Evolutionary conservation across 2,113 vertebrate genomes (phyloP), one percentile per base, ranked within the genome.

Genomic region (Lepisosteus oculatus): DNA sequence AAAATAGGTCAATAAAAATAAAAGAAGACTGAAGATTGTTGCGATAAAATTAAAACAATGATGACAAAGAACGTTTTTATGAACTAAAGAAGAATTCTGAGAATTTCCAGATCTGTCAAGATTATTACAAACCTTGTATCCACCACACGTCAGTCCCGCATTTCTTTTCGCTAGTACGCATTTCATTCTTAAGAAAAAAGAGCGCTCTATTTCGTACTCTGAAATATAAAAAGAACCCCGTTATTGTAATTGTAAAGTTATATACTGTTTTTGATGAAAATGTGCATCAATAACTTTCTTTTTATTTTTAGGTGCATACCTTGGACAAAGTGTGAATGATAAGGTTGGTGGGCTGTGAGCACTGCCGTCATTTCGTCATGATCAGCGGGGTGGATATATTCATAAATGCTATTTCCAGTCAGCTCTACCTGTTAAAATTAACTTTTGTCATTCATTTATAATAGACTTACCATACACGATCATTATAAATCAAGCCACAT

Each of bases 151-250:
- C 54, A 99, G 92, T 0, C 97, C 97, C 8, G 97, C 97, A 0
- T 99, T 99, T 79, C 97, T 90, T 89, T 99, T 99, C 44, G 97
- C 97, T 9, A 99, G 85, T 68, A 99, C 97, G 63, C 97, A 99
- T 77, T 99, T 99, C 97, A 99, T 99, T 73, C 97, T 90, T 75
- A 99, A 83, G 79, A 99, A 99, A 65, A 99, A 99, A 17, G 97
- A 99, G 42, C 97, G 93, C 75, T 99, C 97, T 72, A 98, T 98
- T 86, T 99, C 97, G 42, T 97, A 98, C 72, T 99, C 97, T 98
- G 81, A 43, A 72, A 76, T 4, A 56, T 4, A 51, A 15, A 80
- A 43, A 77, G 43, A 66, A 17, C 12, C 15, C 15, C 47, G 4
- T 2, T 29, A 12, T 61, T 70, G 15, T 7, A 14, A n/a, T 14